phyloP scores from a whole-genome alignment of 1,140 invertebrate genomes.

The Cardiocondyla obscurior region DNA sequence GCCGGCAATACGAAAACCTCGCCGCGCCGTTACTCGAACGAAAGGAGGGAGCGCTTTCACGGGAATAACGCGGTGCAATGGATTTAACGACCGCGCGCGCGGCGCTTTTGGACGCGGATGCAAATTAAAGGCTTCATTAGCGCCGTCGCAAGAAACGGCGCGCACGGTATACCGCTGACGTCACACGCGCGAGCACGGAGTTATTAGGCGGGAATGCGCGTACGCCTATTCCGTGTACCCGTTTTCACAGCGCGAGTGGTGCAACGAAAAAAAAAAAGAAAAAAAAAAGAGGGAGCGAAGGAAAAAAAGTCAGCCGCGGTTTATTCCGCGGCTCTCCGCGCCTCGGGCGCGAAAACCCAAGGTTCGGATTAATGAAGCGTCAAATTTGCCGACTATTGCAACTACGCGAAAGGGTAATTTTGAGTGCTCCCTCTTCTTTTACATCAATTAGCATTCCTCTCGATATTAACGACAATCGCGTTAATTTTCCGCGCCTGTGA shows the following conservation, averaged over 20 bases:
- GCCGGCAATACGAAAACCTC: background rate
- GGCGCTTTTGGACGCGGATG: slow-evolving; percentile 40
- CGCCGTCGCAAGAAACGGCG: slow-evolving; percentile 37
- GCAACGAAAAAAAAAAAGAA: background rate
- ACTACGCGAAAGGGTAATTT: slow-evolving; percentile 8
- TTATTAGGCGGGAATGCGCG: slow-evolving; percentile 47
- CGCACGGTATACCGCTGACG: slow-evolving; percentile 12
- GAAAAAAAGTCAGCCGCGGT: slow-evolving; percentile 2
- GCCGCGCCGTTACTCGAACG: slow-evolving; percentile 13
- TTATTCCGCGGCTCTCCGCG: background rate
- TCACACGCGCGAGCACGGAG: slow-evolving; percentile 7
- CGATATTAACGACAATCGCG: background rate
- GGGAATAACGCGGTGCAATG: background rate
- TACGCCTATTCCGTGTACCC: slow-evolving; percentile 43
- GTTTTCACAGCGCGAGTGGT: slow-evolving; percentile 6
- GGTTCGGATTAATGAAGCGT: background rate
- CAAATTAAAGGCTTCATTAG: slow-evolving; percentile 54
- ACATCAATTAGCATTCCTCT: background rate
- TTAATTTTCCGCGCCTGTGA: slow-evolving; percentile 29
- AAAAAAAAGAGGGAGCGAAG: too few relatives aligned
- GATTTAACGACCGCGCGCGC: slow-evolving; percentile 32
- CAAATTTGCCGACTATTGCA: background rate
- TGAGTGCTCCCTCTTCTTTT: background rate
- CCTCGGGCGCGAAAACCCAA: background rate
- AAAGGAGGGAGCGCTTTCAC: background rate